phyloP scores from a whole-genome alignment of 2,888 invertebrate genomes.

The Ectobius pallidus region DNA sequence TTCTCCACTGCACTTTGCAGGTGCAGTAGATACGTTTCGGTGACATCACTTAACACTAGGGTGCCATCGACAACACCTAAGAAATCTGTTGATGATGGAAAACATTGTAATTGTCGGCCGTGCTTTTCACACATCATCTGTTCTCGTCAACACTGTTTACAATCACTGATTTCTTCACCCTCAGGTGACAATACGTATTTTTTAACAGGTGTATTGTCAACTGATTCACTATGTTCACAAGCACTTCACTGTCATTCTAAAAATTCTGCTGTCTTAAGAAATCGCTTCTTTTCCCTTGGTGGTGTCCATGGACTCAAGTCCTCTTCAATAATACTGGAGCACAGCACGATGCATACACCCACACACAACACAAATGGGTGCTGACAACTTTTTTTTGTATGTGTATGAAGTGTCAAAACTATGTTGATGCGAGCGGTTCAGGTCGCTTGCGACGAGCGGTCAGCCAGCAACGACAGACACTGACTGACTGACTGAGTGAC shows the following conservation, averaged over 20 bases:
- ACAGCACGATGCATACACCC: no score
- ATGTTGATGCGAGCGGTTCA: not conserved
- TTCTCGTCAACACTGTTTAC: not conserved
- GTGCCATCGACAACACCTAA: not conserved
- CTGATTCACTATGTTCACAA: not conserved
- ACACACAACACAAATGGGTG: not conserved
- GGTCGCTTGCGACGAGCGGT: slow-evolving; percentile 13
- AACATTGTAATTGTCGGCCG: not conserved
- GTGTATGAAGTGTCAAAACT: not conserved
- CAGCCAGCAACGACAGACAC: slow-evolving; percentile 37
- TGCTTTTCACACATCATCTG: not conserved
- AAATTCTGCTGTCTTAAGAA: not conserved
- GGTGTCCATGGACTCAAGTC: not conserved
- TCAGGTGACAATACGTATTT: not conserved
- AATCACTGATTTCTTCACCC: not conserved
- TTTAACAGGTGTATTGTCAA: not conserved
- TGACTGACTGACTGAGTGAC: slow-evolving; percentile 41
- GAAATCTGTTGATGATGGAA: not conserved
- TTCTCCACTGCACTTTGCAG: not conserved
- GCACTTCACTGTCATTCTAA: not conserved
- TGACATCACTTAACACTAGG: slow-evolving; percentile 5
- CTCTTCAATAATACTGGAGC: not conserved
- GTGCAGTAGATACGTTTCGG: not conserved
- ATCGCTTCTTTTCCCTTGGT: not conserved
- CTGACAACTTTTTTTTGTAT: not conserved